These are phyloP conservation scores for Pomatorhinus ruficollis DNA, from an alignment of 2,113 vertebrate genomes.

Conservation along the genomic window DNA sequence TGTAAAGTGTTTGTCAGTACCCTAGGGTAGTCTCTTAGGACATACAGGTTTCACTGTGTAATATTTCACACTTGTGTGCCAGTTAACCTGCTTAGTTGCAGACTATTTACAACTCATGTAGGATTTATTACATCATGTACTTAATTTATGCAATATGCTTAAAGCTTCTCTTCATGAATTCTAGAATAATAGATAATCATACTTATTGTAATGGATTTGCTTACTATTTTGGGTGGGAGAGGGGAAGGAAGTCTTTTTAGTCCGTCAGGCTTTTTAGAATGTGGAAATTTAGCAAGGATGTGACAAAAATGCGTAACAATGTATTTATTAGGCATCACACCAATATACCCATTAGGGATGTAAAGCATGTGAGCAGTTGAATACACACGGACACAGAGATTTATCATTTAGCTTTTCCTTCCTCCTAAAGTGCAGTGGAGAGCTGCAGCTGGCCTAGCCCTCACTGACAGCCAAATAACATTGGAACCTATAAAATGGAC, in stretches of 20 bases:
- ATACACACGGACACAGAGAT: neutral
- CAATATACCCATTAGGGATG: neutral
- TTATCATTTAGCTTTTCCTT: neutral
- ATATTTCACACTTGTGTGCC: conserved; percentile 47
- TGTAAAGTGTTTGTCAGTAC: conserved; percentile 42
- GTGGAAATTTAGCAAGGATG: neutral
- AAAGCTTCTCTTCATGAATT: neutral
- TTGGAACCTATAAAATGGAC: neutral
- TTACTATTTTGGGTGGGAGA: neutral
- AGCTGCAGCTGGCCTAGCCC: neutral
- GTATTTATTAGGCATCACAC: neutral
- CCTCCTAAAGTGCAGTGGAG: neutral
- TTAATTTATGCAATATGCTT: neutral
- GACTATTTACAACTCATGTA: neutral
- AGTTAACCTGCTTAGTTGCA: conserved; percentile 13
- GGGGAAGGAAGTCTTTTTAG: neutral
- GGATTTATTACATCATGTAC: neutral
- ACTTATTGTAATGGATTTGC: neutral
- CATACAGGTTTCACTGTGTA: conserved; percentile 18
- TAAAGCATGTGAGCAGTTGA: neutral
- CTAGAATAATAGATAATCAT: neutral
- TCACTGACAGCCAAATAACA: neutral
- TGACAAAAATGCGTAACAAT: neutral
- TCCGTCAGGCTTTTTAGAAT: neutral
- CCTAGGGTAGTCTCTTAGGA: conserved; percentile 16